Evolutionary conservation across 2,888 invertebrate species (phyloP).

Genomic region (Enchytraeus crypticus): DNA sequence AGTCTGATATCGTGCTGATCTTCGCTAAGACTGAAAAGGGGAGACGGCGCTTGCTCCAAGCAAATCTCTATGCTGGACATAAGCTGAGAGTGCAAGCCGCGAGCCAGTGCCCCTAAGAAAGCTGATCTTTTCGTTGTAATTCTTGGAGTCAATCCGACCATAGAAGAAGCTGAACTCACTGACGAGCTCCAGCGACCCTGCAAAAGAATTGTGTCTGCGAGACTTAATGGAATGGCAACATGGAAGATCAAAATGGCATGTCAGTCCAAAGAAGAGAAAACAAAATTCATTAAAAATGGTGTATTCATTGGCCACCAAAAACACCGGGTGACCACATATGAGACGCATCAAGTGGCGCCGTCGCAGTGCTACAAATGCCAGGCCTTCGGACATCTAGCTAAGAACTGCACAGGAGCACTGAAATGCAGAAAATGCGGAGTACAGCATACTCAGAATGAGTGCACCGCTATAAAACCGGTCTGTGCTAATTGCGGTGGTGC

Average conservation of each 20-base stretch:
- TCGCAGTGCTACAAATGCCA: neutral
- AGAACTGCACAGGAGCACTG: neutral
- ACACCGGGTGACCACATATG: neutral
- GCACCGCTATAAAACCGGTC: neutral
- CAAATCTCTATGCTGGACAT: neutral
- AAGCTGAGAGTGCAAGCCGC: neutral
- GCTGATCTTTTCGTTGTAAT: neutral
- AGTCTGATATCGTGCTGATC: neutral
- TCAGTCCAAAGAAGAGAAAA: neutral
- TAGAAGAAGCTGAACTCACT: neutral
- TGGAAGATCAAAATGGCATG: neutral
- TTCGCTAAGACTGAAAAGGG: neutral
- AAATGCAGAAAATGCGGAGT: neutral
- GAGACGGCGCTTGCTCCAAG: neutral
- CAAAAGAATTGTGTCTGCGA: neutral
- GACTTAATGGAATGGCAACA: neutral
- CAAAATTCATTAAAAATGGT: neutral
- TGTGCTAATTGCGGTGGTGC: neutral
- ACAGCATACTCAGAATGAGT: neutral
- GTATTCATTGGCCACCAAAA: neutral
- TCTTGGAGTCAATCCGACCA: neutral
- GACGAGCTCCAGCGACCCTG: neutral
- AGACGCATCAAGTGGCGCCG: neutral
- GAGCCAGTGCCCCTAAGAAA: too few relatives aligned
- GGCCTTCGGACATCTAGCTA: neutral